Conservation (phyloP, 2,113 vertebrate genomes). For the Ictidomys tridecemlineatus region DNA sequence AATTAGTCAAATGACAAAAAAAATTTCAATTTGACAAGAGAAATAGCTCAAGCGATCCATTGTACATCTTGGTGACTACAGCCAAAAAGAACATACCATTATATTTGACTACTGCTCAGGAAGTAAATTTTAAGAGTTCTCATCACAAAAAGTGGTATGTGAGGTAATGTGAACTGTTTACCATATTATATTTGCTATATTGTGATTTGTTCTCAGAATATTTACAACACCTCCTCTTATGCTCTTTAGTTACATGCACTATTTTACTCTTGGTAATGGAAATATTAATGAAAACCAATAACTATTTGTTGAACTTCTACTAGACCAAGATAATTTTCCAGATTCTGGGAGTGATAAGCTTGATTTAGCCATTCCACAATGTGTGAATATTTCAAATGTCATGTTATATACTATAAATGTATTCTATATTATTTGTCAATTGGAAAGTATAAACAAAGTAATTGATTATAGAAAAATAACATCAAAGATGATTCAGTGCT, state of each 20-base stretch:
- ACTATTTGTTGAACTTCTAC: background rate
- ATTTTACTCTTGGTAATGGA: background rate
- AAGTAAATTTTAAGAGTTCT: background rate
- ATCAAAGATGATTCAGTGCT: background rate
- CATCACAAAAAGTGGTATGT: background rate
- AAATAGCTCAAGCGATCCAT: background rate
- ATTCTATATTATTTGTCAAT: background rate
- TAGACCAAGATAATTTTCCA: background rate
- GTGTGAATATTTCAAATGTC: background rate
- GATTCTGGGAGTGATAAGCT: background rate
- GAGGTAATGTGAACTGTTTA: background rate
- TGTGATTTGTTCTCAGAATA: background rate
- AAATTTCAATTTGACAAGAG: background rate
- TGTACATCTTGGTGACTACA: background rate
- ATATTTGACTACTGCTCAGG: background rate
- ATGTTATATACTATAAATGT: too few relatives aligned
- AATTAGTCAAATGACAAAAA: background rate
- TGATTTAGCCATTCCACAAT: background rate
- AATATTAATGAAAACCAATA: constrained; percentile 6
- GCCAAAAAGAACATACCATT: background rate
- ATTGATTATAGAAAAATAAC: background rate
- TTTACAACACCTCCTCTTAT: background rate
- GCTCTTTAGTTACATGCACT: background rate
- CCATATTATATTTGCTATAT: background rate
- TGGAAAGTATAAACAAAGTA: background rate